Evolutionary conservation across 2,113 vertebrate species (phyloP).

Genomic region (Datnioides undecimradiatus): DNA sequence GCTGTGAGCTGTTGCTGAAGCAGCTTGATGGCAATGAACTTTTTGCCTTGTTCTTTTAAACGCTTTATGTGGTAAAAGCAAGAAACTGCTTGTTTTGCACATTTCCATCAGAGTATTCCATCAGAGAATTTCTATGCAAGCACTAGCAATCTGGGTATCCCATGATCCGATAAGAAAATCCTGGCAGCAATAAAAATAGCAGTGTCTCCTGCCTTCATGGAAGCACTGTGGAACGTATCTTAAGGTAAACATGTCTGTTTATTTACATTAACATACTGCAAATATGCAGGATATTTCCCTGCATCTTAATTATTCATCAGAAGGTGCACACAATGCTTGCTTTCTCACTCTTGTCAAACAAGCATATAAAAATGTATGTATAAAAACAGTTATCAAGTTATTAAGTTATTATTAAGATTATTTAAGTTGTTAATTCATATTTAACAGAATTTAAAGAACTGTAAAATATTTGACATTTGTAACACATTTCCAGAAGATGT

Average conservation of each 20-base stretch:
- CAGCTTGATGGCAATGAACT: slow-evolving; percentile 3
- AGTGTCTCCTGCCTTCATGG: too few species aligned
- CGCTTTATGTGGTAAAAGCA: slow-evolving; percentile 13
- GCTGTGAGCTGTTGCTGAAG: not conserved
- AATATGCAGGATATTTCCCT: not conserved
- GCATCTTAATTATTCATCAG: not conserved
- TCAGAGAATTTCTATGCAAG: not conserved
- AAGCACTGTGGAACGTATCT: not conserved
- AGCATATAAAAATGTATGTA: not conserved
- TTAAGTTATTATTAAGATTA: too few species aligned
- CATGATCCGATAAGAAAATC: not conserved
- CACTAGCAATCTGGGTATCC: not conserved
- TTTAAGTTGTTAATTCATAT: not conserved
- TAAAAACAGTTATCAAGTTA: too few species aligned
- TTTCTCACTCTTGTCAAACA: not conserved
- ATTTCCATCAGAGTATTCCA: slow-evolving; percentile 16
- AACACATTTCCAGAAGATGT: not conserved
- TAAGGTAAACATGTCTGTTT: not conserved
- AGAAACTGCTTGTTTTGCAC: slow-evolving; percentile 50
- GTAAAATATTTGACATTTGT: not conserved
- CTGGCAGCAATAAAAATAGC: not conserved
- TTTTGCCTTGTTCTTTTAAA: slow-evolving; percentile 27
- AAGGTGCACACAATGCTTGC: not conserved
- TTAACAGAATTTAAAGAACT: not conserved
- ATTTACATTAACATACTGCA: not conserved